phyloP scores from a whole-genome alignment of 2,888 invertebrate genomes.

The Epistrophe grossulariae region DNA sequence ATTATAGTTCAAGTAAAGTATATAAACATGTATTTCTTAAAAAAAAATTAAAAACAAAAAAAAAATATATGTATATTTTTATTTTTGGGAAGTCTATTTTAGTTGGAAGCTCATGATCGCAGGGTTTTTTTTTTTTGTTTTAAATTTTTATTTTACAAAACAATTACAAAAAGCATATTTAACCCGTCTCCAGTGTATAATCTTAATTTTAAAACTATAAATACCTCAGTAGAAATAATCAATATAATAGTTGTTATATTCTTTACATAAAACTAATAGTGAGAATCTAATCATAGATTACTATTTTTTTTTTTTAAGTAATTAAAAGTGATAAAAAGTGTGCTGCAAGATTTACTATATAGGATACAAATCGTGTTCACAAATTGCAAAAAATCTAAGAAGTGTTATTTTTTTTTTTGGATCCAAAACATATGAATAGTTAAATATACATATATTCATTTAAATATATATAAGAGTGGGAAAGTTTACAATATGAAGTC shows the following conservation, averaged over 20 bases:
- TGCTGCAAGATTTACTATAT: constrained; percentile 17
- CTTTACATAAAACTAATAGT: constrained; percentile 28
- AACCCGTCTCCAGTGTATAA: constrained; percentile 72
- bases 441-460: neutral
- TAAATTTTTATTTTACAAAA: constrained; percentile 57
- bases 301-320: neutral
- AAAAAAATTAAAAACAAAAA: neutral
- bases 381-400: constrained; percentile 17
- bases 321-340: constrained; percentile 21
- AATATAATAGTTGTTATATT: neutral
- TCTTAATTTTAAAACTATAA: constrained; percentile 11
- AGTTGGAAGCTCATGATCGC: constrained; percentile 68
- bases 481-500: constrained; percentile 13
- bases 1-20: neutral
- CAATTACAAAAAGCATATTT: constrained; percentile 75
- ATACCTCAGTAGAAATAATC: constrained; percentile 15
- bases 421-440: neutral
- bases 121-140: constrained; percentile 54
- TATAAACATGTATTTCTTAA: constrained; percentile 11
- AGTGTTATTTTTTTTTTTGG: neutral
- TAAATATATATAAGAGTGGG: neutral
- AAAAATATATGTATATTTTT: constrained; percentile 22
- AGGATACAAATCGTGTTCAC: constrained; percentile 25
- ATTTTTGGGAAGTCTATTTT: constrained; percentile 32
- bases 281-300: neutral